A percentile compares a stretch with the other conserved stretches of the same genome.
Conservation (phyloP, 2,888 invertebrate genomes). For the Sminthurides aquaticus region DNA sequence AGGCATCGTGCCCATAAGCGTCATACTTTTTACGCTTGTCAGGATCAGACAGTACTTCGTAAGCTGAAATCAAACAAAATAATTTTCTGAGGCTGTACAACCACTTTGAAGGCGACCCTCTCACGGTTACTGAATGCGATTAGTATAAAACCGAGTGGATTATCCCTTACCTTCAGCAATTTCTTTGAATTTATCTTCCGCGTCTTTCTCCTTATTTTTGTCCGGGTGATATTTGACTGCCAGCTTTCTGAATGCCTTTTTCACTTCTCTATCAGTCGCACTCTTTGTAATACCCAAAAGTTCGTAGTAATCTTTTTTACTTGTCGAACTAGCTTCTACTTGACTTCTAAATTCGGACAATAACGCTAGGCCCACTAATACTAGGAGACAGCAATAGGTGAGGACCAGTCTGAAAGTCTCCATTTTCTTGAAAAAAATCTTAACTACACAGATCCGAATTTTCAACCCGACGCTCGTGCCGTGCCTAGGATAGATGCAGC, state of each 20-base stretch:
- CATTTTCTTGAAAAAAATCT: constrained; percentile 12
- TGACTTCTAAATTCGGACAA: constrained; percentile 9
- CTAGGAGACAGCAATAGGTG: constrained; percentile 1
- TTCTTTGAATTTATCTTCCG: constrained; percentile 51
- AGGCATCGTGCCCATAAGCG: constrained; percentile 47
- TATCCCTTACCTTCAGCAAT: constrained; percentile 50
- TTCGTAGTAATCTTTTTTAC: constrained; percentile 49
- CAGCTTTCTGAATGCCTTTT: constrained; percentile 51
- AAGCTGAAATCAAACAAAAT: constrained; percentile 46
- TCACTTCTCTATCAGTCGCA: constrained; percentile 50
- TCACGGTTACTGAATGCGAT: too few relatives aligned
- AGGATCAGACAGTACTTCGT: constrained; percentile 49
- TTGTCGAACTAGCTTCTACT: constrained; percentile 9
- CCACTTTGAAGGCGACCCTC: neutral
- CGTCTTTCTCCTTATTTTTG: constrained; percentile 50
- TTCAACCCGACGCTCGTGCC: too few relatives aligned
- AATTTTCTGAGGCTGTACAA: too few relatives aligned
- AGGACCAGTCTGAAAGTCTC: neutral
- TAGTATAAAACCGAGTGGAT: too few relatives aligned
- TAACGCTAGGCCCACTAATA: neutral
- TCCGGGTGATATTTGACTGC: constrained; percentile 53
- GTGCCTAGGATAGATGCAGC: too few relatives aligned
- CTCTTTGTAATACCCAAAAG: constrained; percentile 48
- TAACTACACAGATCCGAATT: too few relatives aligned
- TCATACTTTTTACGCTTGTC: constrained; percentile 49